Evolutionary conservation across 2,797 vertebrate genomes (phyloP).

Genomic region (Falco biarmicus): DNA sequence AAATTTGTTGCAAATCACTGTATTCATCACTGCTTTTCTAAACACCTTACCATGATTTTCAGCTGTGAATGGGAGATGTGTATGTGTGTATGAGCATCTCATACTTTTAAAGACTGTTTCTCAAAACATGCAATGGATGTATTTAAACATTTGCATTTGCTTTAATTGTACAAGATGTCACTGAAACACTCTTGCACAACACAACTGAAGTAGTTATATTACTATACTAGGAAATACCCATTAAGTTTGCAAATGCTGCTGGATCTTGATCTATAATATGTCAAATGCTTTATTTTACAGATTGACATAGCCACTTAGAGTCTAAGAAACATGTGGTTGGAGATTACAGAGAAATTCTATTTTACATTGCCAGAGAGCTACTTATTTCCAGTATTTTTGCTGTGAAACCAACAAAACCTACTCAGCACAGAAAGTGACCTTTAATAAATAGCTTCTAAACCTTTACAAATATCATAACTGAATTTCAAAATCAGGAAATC

Average conservation of each 20-base stretch:
- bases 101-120: background rate
- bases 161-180: background rate
- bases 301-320: background rate
- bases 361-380: background rate
- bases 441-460: conserved; percentile 42
- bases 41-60: background rate
- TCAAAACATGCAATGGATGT: background rate
- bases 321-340: background rate
- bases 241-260: background rate
- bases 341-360: background rate
- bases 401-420: background rate
- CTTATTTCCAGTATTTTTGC: background rate
- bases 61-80: background rate
- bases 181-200: background rate
- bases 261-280: background rate
- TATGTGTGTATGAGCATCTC: background rate
- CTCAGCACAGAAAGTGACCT: background rate
- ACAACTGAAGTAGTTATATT: background rate
- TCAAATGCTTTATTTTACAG: background rate
- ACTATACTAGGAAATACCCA: background rate
- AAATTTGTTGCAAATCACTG: background rate
- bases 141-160: background rate
- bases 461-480: background rate
- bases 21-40: background rate
- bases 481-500: conserved; percentile 9